phyloP scores from a whole-genome alignment of 1,140 invertebrate genomes.

The Pseudachorutes palmiensis region DNA sequence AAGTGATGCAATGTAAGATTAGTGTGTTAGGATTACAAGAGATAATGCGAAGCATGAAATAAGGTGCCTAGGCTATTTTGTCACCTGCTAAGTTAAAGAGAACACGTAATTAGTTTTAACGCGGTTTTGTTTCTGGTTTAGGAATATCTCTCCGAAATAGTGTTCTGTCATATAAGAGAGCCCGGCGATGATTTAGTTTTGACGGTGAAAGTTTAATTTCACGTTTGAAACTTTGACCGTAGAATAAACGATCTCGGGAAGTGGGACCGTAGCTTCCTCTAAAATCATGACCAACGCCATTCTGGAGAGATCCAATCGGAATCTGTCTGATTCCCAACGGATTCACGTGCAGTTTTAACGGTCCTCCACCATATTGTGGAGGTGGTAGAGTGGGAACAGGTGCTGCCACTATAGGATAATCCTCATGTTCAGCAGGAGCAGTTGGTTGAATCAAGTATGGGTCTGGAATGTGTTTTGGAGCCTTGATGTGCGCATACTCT shows the following conservation, averaged over 20 bases:
- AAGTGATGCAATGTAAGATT: too few relatives aligned
- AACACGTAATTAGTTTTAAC: too few relatives aligned
- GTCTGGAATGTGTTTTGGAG: slow-evolving; percentile 16
- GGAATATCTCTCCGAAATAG: slow-evolving; percentile 12
- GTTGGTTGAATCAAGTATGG: background rate
- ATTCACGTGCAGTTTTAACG: background rate
- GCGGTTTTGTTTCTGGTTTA: background rate
- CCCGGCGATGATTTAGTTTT: slow-evolving; percentile 22
- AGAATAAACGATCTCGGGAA: slow-evolving; percentile 8
- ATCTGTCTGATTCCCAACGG: background rate
- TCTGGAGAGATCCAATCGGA: background rate
- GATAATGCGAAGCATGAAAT: too few relatives aligned
- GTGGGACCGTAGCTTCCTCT: background rate
- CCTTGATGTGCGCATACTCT: slow-evolving; percentile 33
- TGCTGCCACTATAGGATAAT: background rate
- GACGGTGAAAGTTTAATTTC: slow-evolving; percentile 5
- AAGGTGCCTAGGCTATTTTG: too few relatives aligned
- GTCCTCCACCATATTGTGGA: background rate
- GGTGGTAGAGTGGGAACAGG: background rate
- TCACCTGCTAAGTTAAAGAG: too few relatives aligned
- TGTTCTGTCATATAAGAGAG: slow-evolving; percentile 31
- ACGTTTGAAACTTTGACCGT: slow-evolving; percentile 4
- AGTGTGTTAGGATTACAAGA: too few relatives aligned
- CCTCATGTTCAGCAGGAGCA: background rate
- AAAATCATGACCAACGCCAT: too few relatives aligned